Percentiles rank a stretch among this genome's conserved stretches.
These are phyloP conservation scores for Valencia hispanica DNA, from an alignment of 2,797 vertebrate genomes.

Conservation along the genomic window DNA sequence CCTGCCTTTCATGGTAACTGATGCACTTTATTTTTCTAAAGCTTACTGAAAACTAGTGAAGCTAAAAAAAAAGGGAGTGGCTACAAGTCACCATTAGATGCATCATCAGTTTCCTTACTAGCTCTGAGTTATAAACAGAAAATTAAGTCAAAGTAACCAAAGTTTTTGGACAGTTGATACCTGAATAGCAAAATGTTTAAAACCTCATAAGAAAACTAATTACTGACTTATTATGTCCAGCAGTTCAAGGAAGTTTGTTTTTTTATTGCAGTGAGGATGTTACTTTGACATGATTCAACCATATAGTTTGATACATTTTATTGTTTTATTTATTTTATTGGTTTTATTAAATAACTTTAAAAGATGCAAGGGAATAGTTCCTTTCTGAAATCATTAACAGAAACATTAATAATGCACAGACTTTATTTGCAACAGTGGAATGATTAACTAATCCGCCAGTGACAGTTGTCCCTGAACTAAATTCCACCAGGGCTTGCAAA, in stretches of 20 bases:
- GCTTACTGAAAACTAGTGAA: slow-evolving; percentile 18
- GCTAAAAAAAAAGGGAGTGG: neutral
- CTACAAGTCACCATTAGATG: slow-evolving; percentile 40
- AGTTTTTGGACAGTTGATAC: slow-evolving; percentile 43
- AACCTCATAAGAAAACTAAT: slow-evolving; percentile 42
- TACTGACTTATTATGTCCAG: slow-evolving; percentile 26
- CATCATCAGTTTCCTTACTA: slow-evolving; percentile 19
- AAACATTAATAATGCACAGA: no score
- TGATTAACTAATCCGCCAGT: no score
- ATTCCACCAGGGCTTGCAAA: no score
- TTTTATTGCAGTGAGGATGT: slow-evolving; percentile 3
- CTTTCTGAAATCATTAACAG: no score
- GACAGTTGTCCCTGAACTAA: no score
- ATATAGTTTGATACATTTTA: neutral
- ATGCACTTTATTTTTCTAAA: slow-evolving; percentile 22
- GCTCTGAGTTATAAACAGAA: slow-evolving; percentile 43
- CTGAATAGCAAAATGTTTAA: slow-evolving; percentile 45
- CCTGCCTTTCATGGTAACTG: slow-evolving; percentile 21
- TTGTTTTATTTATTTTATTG: no score
- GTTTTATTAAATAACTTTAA: no score
- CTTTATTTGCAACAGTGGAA: no score
- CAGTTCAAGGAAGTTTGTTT: neutral
- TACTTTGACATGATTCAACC: neutral
- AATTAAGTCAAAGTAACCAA: slow-evolving; percentile 40
- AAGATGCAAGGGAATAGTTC: no score